phyloP scores from a whole-genome alignment of 2,113 vertebrate genomes.

The Motacilla tschutschensis region DNA sequence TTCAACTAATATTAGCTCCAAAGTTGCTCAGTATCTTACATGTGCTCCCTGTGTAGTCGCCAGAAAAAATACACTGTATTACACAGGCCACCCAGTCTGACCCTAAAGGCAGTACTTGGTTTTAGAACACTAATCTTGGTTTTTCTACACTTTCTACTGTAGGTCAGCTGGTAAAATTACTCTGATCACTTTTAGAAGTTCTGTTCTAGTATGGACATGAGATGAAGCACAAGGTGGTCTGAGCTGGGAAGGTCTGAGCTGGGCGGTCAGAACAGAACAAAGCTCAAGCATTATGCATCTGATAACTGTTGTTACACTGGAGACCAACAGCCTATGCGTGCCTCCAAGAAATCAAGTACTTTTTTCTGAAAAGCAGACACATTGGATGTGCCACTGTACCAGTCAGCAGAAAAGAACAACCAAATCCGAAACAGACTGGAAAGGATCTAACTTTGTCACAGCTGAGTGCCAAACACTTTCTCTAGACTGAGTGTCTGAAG shows the following conservation, averaged over 20 bases:
- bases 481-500: background rate
- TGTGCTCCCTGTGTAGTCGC: background rate
- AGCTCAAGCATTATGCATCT: background rate
- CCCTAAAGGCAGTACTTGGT: accelerated
- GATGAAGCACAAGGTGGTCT: background rate
- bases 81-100: background rate
- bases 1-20: background rate
- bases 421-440: background rate
- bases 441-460: background rate
- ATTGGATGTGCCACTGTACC: background rate
- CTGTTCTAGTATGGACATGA: background rate
- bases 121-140: background rate
- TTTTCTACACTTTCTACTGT: background rate
- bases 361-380: background rate
- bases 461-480: background rate
- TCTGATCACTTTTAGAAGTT: background rate
- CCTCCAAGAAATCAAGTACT: background rate
- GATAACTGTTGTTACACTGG: background rate
- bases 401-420: background rate
- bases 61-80: background rate
- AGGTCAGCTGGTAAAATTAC: background rate
- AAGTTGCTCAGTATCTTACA: background rate
- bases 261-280: background rate
- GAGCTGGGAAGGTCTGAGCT: background rate
- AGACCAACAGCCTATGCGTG: background rate